phyloP scores from a whole-genome alignment of 2,888 invertebrate genomes.

The Aquatica leii region DNA sequence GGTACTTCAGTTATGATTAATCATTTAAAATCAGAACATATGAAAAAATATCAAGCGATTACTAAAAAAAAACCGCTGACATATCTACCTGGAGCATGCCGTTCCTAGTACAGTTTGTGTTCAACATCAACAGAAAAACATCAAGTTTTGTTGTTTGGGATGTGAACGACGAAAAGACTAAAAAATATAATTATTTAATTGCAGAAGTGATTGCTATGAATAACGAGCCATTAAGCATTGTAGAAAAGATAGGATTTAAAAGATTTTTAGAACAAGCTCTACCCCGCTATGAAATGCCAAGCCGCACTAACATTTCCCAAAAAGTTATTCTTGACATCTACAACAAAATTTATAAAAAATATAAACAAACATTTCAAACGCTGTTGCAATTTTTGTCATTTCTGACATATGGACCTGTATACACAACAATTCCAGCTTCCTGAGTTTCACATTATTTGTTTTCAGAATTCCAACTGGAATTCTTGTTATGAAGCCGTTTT shows the following conservation, averaged over 20 bases:
- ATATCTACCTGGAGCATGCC: too few relatives aligned
- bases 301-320: too few relatives aligned
- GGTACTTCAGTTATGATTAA: too few relatives aligned
- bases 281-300: too few relatives aligned
- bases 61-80: too few relatives aligned
- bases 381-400: too few relatives aligned
- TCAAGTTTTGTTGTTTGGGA: too few relatives aligned
- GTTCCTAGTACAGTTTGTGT: too few relatives aligned
- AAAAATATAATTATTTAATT: slow-evolving; percentile 5
- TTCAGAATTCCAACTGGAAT: not conserved
- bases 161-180: too few relatives aligned
- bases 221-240: not conserved
- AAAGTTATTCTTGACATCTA: slow-evolving; percentile 18
- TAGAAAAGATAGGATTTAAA: not conserved
- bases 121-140: too few relatives aligned
- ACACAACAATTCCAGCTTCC: slow-evolving; percentile 36
- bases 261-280: not conserved
- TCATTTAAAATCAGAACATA: too few relatives aligned
- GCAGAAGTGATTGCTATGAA: not conserved
- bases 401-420: slow-evolving; percentile 44
- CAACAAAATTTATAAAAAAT: slow-evolving; percentile 39
- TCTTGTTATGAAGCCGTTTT: not conserved
- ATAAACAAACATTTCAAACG: slow-evolving; percentile 39
- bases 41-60: too few relatives aligned
- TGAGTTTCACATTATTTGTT: slow-evolving; percentile 34